Percentiles rank a stretch among this genome's conserved stretches.
Conservation (phyloP, 2,888 invertebrate species). For the Conomelus anceps region DNA sequence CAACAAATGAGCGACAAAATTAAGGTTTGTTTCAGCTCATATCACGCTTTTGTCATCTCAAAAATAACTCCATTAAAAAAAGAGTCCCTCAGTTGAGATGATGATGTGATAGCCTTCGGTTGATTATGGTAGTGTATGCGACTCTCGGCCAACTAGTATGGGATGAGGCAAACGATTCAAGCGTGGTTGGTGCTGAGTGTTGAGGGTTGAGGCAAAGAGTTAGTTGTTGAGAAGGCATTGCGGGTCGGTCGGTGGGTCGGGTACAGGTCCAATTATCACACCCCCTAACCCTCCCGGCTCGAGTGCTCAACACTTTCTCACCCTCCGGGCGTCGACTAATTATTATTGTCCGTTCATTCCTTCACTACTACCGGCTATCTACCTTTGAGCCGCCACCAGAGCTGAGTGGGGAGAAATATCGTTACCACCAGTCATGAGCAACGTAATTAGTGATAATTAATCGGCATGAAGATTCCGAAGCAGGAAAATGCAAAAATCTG, state of each 20-base stretch:
- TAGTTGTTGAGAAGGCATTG: background rate
- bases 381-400: background rate
- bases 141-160: background rate
- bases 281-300: background rate
- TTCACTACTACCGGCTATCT: background rate
- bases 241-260: background rate
- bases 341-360: conserved; percentile 6
- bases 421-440: background rate
- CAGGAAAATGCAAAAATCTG: background rate
- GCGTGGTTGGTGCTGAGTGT: too few species aligned
- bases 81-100: background rate
- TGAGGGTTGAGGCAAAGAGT: background rate
- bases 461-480: background rate
- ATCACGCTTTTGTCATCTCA: background rate
- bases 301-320: background rate
- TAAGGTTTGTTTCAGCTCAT: background rate
- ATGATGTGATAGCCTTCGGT: background rate
- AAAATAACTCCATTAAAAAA: background rate
- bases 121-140: background rate
- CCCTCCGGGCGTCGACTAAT: background rate
- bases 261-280: background rate
- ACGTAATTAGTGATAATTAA: background rate
- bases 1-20: background rate
- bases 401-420: background rate
- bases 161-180: background rate